Percentiles rank a stretch among this genome's conserved stretches.
phyloP scores from a whole-genome alignment of 2,113 vertebrate species.

The Sula dactylatra region DNA sequence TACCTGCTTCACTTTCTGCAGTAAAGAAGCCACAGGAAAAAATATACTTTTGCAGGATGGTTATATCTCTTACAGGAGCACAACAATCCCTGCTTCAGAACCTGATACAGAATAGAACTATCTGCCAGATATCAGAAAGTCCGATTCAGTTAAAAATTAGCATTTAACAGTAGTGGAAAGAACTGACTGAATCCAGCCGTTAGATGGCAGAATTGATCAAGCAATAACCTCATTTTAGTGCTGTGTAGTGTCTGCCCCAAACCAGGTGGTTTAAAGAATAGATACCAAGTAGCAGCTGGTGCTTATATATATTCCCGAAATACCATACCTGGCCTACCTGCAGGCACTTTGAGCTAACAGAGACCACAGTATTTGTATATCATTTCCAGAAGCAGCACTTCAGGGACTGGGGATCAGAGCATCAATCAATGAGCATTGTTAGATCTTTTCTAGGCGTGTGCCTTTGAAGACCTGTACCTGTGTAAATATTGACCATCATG shows the following conservation, averaged over 20 bases:
- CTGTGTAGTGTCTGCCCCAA: neutral
- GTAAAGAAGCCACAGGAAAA: slow-evolving; percentile 50
- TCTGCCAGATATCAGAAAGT: neutral
- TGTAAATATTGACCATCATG: slow-evolving; percentile 13
- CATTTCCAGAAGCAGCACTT: slow-evolving; percentile 34
- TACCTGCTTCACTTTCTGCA: slow-evolving; percentile 54
- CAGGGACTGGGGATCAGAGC: neutral
- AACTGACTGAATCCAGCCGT: neutral
- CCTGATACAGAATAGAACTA: neutral
- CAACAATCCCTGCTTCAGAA: neutral
- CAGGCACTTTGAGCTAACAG: neutral
- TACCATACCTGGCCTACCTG: neutral
- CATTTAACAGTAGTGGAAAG: neutral
- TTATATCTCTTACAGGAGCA: slow-evolving; percentile 31
- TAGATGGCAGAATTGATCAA: slow-evolving; percentile 78
- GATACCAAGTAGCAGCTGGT: neutral
- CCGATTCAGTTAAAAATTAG: neutral
- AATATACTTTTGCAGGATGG: neutral
- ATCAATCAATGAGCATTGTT: neutral
- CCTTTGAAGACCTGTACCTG: slow-evolving; percentile 24
- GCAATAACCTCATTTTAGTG: neutral
- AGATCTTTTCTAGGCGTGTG: neutral
- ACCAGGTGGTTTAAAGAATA: neutral
- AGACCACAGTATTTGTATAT: neutral
- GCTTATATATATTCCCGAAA: neutral